Evolutionary conservation across 2,888 invertebrate genomes (phyloP), one percentile per base, ranked within the genome.

Genomic region (Sinohyriopsis cumingii): DNA sequence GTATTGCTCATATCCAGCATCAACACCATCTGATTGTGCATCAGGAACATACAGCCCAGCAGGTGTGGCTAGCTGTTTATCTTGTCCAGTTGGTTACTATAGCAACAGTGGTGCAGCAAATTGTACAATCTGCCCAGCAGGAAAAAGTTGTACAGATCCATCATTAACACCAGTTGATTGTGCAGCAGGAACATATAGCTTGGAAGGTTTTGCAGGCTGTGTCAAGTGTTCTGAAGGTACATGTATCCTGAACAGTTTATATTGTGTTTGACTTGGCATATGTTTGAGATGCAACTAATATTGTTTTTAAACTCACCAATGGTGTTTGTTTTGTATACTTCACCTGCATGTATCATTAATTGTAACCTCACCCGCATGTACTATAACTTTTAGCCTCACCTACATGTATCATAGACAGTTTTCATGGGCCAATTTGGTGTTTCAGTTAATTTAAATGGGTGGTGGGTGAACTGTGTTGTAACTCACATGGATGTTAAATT

Each of bases 111-210:
- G 77, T 3, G 66, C 84, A 9, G 68, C 63, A n/a, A 69, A 73
- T 1, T 88, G 88, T 72, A 82, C 78, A 5, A 68, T 74, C 5
- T 88, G 88, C 74, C 81, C 80, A 33, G 82, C 79, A 15, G 86
- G 86, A 7, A 70, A 81, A 45, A 77, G 78, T 63, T 86, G 86
- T 65, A 68, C 70, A 22, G 70, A 79, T 55, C 70, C 75, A 20
- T 56, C 54, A 33, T 33, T 1, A 18, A 45, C 69, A 5, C 73
- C 72, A 1, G 25, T 57, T 15, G 59, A 63, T 33, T 81, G 84
- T 69, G 25, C 57, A 19, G 77, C 71, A 59, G 84, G 84, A 55
- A 75, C 68, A 19, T 80, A 72, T 60, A 76, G 74, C 67, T 24
- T 59, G 24, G 65, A n/a, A 18, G 80, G 79, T 6, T 28, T 60